Percentiles rank a stretch among this genome's conserved stretches.
These are phyloP conservation scores for Gortyna flavago DNA, from an alignment of 2,888 invertebrate species.

Conservation along the genomic window DNA sequence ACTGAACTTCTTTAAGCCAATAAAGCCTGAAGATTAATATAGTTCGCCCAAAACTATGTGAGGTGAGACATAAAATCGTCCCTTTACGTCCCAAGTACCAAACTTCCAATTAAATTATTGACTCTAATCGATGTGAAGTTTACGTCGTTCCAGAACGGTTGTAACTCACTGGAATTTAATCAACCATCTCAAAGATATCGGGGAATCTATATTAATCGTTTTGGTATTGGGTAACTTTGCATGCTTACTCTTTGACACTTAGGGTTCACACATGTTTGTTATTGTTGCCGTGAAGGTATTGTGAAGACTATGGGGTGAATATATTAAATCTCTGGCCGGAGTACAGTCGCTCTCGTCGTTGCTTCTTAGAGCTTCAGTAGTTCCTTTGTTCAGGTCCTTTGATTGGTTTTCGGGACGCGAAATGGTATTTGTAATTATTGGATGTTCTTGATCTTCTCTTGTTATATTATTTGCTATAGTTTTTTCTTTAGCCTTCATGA, in stretches of 20 bases:
- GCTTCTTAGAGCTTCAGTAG: conserved; percentile 24
- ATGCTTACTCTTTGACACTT: conserved; percentile 72
- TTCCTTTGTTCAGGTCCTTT: conserved; percentile 37
- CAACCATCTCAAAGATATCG: conserved; percentile 84
- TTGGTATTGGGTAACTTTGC: conserved; percentile 64
- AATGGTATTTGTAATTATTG: conserved; percentile 51
- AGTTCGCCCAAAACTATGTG: conserved; percentile 53
- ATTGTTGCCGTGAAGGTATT: conserved; percentile 63
- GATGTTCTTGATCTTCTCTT: conserved; percentile 1
- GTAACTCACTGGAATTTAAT: conserved; percentile 84
- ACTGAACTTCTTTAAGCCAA: conserved; percentile 56
- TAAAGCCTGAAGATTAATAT: conserved; percentile 57
- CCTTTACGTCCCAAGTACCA: conserved; percentile 62
- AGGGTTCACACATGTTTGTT: conserved; percentile 67
- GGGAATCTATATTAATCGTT: conserved; percentile 74
- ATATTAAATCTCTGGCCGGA: conserved; percentile 51
- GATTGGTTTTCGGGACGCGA: conserved; percentile 39
- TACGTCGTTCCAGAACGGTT: conserved; percentile 78
- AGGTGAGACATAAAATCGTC: conserved; percentile 66
- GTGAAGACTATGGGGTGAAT: conserved; percentile 45
- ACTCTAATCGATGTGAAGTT: conserved; percentile 84
- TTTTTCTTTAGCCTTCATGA: conserved; percentile 6
- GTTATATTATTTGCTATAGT: neutral
- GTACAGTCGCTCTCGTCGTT: conserved; percentile 19
- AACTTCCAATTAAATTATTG: conserved; percentile 81